A percentile compares a stretch with the other conserved stretches of the same genome.
These are phyloP conservation scores for Vanessa atalanta DNA, from an alignment of 1,140 invertebrate genomes.

Conservation along the genomic window DNA sequence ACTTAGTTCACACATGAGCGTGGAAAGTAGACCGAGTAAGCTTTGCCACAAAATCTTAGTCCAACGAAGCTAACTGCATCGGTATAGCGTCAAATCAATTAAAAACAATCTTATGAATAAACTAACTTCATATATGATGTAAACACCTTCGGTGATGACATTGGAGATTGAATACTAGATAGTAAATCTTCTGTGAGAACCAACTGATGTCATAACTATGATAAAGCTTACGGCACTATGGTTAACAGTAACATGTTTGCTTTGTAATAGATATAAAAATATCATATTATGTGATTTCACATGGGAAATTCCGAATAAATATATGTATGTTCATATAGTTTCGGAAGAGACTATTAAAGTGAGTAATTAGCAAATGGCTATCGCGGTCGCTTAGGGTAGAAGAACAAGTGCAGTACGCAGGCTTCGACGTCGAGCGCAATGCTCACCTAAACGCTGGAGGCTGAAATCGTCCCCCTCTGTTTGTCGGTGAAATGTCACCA, in stretches of 20 bases:
- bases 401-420: slow-evolving; percentile 26
- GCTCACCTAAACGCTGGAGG: slow-evolving; percentile 50
- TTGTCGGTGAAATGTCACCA: slow-evolving; percentile 77
- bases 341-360: not conserved
- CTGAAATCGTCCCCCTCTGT: slow-evolving; percentile 57
- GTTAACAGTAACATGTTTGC: not conserved
- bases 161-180: not conserved
- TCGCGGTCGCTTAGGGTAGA: not conserved
- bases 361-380: not conserved
- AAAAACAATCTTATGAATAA: not conserved
- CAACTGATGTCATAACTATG: not conserved
- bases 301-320: no score
- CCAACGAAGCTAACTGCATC: not conserved
- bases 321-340: no score
- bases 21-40: slow-evolving; percentile 68
- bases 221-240: not conserved
- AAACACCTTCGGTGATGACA: not conserved
- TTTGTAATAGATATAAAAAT: not conserved
- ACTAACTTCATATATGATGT: not conserved
- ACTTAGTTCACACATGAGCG: slow-evolving; percentile 78
- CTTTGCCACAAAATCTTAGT: slow-evolving; percentile 18
- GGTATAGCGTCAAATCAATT: not conserved
- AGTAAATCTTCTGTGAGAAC: not conserved
- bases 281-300: no score
- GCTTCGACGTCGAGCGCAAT: slow-evolving; percentile 44